Base-by-base conservation (phyloP, 2,888 invertebrate species). In the Artemia sinica region DNA sequence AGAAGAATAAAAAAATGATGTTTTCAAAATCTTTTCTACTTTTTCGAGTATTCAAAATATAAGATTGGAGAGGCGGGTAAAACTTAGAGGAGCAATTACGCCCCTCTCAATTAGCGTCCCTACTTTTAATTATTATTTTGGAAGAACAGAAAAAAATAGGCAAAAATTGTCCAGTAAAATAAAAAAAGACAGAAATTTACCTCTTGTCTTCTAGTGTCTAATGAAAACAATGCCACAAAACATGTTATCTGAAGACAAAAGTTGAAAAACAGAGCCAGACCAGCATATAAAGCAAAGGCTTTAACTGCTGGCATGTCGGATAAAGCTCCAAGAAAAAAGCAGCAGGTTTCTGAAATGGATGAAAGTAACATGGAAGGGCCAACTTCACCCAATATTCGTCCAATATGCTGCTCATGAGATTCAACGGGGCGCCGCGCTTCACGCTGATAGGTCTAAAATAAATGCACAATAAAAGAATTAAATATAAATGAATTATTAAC, bases 271-370 rank as follows among this genome's bases (percentile, higher is more conserved):
- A 99, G 82, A n/a, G 98, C 97, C 80, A 92, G 86, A 70, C 91
- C 96, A 5, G 98, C 97, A 78, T 97, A 98, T 50, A 97, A 81
- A 18, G 96, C 95, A 81, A 98, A 99, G 0, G 94, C 91, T 74
- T 85, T 84, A 65, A 99, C 97, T 0, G 98, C 98, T 14, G 98
- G 98, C 95, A 98, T 97, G 77, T 91, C 89, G 2, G 92, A 91
- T 70, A 98, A 58, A 14, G 51, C 68, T 83, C 86, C 86, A 69
- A 96, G 83, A 81, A 96, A 96, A 82, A 98, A 98, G 76, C 97
- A 96, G 74, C 91, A 87, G 28, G 91, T 90, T 79, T 97, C 97
- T 1, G 96, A 93, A 0, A 90, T 82, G 41, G 92, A 91, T 1
- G 95, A 94, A 65, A 98, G 82, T 73, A 98, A 80, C 89, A 98